These are phyloP conservation scores for Agonum fuliginosum DNA, from an alignment of 2,888 invertebrate species.

Conservation along the genomic window DNA sequence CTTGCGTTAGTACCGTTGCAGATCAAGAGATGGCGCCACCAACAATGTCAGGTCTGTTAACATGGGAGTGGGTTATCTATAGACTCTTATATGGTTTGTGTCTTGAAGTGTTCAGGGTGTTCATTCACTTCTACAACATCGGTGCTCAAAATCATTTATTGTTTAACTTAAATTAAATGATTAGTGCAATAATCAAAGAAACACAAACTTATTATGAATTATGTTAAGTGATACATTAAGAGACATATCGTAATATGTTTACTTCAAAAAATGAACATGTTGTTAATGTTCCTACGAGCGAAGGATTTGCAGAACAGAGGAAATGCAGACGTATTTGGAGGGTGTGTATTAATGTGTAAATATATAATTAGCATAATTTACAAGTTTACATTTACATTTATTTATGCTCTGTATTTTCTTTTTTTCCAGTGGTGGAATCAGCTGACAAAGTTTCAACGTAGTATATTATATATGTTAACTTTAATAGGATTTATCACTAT, in stretches of 20 bases:
- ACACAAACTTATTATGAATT: slow-evolving; percentile 44
- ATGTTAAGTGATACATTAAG: slow-evolving; percentile 44
- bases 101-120: not conserved
- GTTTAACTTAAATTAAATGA: slow-evolving; percentile 12
- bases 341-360: slow-evolving; percentile 60
- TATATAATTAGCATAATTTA: slow-evolving; percentile 2
- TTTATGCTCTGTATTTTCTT: slow-evolving; percentile 7
- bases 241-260: slow-evolving; percentile 60
- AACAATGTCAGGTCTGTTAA: too few species aligned
- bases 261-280: slow-evolving; percentile 62
- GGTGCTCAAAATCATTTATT: slow-evolving; percentile 12
- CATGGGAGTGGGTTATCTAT: too few species aligned
- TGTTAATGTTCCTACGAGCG: slow-evolving; percentile 61
- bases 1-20: too few species aligned
- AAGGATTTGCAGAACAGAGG: slow-evolving; percentile 61
- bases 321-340: slow-evolving; percentile 64
- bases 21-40: too few species aligned
- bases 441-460: slow-evolving; percentile 87
- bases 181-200: slow-evolving; percentile 29
- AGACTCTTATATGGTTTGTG: not conserved
- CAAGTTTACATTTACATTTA: slow-evolving; percentile 22
- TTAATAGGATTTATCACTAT: slow-evolving; percentile 77
- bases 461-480: slow-evolving; percentile 81
- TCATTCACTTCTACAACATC: slow-evolving; percentile 15
- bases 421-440: slow-evolving; percentile 89